Evolutionary conservation across 1,140 invertebrate genomes (phyloP), one percentile per base, ranked within the genome.

Genomic region (Berghia stephanieae): DNA sequence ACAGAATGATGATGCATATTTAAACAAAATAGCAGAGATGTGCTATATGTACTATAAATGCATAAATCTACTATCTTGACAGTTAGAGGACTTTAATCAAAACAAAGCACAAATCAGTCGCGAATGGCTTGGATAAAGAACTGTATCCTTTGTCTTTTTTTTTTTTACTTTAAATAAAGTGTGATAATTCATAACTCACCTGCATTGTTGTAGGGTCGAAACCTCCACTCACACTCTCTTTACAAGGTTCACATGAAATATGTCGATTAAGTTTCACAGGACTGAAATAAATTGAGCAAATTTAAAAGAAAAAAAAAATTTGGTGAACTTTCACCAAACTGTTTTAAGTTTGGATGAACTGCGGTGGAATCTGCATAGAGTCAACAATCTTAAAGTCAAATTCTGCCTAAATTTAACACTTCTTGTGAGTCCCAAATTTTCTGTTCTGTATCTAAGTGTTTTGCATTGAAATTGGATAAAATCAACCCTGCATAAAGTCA

Each of bases 201-300:
- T 96, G 96, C 91, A 97, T 97, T 44, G 93, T 86, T 82, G 93
- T 91, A 16, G 95, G 94, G 92, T 98, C 97, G 91, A 96, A 98
- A 21, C 97, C 97, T 43, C 97, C 97, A 84, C 92, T 95, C 0
- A 98, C 94, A 44, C 91, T 90, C 27, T 91, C 88, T 85, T 94
- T 92, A 90, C 97, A 99, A 27, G 94, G 92, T 92, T 98, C 97
- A 91, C 96, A 98, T 0, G 94, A 93, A 78, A 98, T 93, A 86
- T 98, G 96, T 78, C 97, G 92, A 24, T 94, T 89, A 52, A 97
- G 90, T 87, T 97, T 94, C 79, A 98, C 90, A 69, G 92, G 90
- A 90, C 95, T 94, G 83, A 43, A 92, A 91, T 80, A n/a, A n/a
- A n/a, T n/a, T n/a, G n/a, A n/a, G n/a, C n/a, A n/a, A n/a, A n/a